Evolutionary conservation across 2,113 vertebrate species (phyloP), one percentile per base, ranked within the genome.

Genomic region (Shinisaurus crocodilurus): DNA sequence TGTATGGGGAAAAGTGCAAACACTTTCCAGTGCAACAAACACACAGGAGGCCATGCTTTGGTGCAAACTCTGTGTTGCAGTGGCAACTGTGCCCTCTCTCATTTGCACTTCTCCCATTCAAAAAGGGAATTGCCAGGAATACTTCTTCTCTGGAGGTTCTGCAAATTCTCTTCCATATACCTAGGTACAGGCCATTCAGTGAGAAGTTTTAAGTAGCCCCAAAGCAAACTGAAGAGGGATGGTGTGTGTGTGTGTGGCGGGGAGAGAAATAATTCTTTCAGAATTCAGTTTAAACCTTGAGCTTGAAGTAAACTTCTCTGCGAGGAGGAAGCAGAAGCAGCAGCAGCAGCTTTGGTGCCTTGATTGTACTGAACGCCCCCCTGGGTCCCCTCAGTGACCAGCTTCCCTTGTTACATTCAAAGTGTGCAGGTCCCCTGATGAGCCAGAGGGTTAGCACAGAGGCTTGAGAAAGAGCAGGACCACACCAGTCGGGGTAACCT

Each of bases 391-490:
- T 80, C n/a, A n/a, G n/a, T n/a, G n/a, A n/a, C n/a, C 27, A 3
- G 77, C 69, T n/a, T 34, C n/a, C 15, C 40, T 50, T 34, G 25
- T 37, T 27, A 54, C 87, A 85, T 45, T 60, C 29, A 32, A 25
- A 0, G 0, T 10, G 32, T 70, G 65, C 76, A 45, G 74, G 70
- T 85, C 86, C 70, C 88, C 1, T 43, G 40, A 57, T 65, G 32
- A 37, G 18, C 3, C 76, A 16, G 1, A 86, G 82, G 3, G 18
- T 80, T 2, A 84, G 81, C 3, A 0, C 29, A 82, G 85, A 75
- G 92, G 50, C 40, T 32, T 25, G 65, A 96, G 63, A 80, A 95
- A 91, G 1, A 92, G 77, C 5, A 94, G 84, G 63, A 90, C 83
- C 75, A 91, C 93, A 25, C 90, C 89, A 16, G 84, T 92, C 18